Percentiles rank a stretch among this genome's conserved stretches.
Conservation (phyloP, 2,888 invertebrate species). For the Eucera pruinosa region DNA sequence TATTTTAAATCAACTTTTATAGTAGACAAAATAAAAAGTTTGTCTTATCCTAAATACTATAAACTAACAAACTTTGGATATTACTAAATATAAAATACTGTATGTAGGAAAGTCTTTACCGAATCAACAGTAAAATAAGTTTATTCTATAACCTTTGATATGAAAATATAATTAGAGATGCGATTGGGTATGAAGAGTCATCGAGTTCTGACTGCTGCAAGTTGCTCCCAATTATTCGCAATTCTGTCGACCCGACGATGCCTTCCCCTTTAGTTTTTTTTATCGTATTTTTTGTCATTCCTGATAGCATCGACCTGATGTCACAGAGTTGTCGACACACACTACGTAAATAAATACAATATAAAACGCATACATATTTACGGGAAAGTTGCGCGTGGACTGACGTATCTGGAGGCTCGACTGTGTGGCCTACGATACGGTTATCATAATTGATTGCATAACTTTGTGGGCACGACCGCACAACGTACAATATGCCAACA, state of each 20-base stretch:
- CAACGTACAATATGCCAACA: slow-evolving; percentile 33
- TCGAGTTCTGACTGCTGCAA: slow-evolving; percentile 4
- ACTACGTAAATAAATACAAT: neutral
- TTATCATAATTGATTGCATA: slow-evolving; percentile 69
- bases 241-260: too few relatives aligned
- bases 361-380: neutral
- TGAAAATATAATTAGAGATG: neutral
- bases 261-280: neutral
- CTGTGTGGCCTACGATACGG: slow-evolving; percentile 53
- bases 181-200: neutral
- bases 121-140: neutral
- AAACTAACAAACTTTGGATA: neutral
- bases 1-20: too few relatives aligned
- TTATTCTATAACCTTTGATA: neutral
- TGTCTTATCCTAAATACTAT: neutral
- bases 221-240: slow-evolving; percentile 12
- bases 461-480: slow-evolving; percentile 57
- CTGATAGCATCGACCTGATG: slow-evolving; percentile 13
- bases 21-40: too few relatives aligned
- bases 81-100: too few relatives aligned
- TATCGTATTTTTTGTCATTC: neutral
- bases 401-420: slow-evolving; percentile 71
- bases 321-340: neutral
- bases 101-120: neutral
- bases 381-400: slow-evolving; percentile 19